Evolutionary conservation across 2,888 invertebrate species (phyloP).

Genomic region (Hipparchia semele): DNA sequence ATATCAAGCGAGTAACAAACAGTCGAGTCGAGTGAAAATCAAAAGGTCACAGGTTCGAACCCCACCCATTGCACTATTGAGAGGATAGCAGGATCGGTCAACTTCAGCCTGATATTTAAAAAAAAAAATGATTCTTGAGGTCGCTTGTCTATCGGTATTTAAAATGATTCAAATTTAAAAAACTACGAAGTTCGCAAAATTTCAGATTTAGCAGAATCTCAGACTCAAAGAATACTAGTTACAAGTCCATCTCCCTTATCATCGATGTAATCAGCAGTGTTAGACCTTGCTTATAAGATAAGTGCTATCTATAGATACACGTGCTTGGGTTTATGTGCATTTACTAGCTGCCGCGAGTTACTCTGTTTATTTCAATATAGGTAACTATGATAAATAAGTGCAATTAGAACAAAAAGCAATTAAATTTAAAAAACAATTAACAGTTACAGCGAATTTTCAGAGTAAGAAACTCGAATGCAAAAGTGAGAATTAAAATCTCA

Average conservation of each 20-base stretch:
- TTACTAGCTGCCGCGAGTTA: not conserved
- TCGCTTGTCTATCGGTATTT: no score
- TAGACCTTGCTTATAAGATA: not conserved
- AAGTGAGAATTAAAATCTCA: slow-evolving; percentile 21
- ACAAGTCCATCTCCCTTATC: not conserved
- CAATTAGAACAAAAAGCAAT: not conserved
- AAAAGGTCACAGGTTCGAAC: no score
- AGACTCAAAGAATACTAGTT: no score
- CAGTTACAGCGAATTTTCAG: slow-evolving; percentile 14
- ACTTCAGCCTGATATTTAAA: no score
- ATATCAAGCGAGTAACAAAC: no score
- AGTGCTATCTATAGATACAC: not conserved
- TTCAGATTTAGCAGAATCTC: no score
- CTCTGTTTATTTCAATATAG: not conserved
- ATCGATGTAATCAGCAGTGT: not conserved
- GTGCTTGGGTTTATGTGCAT: not conserved
- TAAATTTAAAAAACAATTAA: slow-evolving; percentile 1
- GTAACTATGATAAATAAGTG: not conserved
- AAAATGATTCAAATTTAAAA: no score
- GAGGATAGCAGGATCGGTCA: no score
- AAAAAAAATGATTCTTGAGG: no score
- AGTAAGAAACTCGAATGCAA: slow-evolving; percentile 19
- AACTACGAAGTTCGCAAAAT: no score
- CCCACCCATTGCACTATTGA: no score
- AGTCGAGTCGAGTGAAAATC: no score